These are phyloP conservation scores for Decapterus maruadsi DNA, from an alignment of 2,797 vertebrate genomes.

Conservation along the genomic window DNA sequence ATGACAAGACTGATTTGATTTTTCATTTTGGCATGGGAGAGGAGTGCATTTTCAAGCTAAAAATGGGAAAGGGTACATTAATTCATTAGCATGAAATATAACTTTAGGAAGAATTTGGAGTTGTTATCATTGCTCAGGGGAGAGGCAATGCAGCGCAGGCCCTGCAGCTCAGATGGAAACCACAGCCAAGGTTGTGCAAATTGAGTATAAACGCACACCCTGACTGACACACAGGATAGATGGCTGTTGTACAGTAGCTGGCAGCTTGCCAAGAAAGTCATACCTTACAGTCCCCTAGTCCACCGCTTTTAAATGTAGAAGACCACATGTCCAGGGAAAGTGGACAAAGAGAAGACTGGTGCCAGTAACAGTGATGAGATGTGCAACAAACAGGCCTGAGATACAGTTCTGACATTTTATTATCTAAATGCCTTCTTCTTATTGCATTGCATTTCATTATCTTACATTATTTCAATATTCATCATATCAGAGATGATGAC, in stretches of 20 bases:
- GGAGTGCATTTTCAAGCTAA: conserved; percentile 59
- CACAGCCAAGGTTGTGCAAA: conserved; percentile 57
- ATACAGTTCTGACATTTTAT: conserved; percentile 32
- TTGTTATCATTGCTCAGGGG: conserved; percentile 60
- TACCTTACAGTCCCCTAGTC: conserved; percentile 29
- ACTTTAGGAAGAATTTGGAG: conserved; percentile 61
- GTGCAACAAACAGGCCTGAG: conserved; percentile 30
- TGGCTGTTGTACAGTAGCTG: conserved; percentile 35
- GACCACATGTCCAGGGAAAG: conserved; percentile 56
- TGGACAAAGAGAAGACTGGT: conserved; percentile 11
- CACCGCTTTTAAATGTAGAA: conserved; percentile 60
- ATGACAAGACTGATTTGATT: conserved; percentile 69
- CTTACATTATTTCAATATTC: conserved; percentile 1
- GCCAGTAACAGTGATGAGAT: conserved; percentile 34
- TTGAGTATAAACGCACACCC: conserved; percentile 46
- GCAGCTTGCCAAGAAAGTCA: conserved; percentile 34
- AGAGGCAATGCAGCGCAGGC: conserved; percentile 12
- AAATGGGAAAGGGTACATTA: conserved; percentile 63
- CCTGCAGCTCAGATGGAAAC: conserved; percentile 35
- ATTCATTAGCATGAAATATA: conserved; percentile 76
- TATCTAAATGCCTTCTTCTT: conserved; percentile 6
- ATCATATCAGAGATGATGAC: neutral
- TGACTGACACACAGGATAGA: conserved; percentile 52
- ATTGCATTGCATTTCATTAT: conserved; percentile 27
- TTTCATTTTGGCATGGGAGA: conserved; percentile 54